Conservation (phyloP, 2,888 invertebrate species). For the Cephus runcator region DNA sequence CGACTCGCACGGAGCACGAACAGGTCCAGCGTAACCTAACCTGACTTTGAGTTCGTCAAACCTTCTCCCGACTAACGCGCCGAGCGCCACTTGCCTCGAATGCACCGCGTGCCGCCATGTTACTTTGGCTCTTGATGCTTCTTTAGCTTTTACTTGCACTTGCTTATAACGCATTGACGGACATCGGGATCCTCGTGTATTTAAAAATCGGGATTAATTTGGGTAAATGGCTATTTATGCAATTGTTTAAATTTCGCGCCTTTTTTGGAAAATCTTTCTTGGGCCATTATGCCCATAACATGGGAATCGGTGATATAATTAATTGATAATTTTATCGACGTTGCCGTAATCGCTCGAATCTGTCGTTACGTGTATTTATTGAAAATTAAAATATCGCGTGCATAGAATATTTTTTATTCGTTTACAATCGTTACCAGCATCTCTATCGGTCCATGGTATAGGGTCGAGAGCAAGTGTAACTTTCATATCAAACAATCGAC, state of each 20-base stretch:
- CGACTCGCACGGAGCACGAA: conserved; percentile 22
- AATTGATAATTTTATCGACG: too few relatives aligned
- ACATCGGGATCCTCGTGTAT: neutral
- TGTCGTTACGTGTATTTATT: too few relatives aligned
- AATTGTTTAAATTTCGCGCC: neutral
- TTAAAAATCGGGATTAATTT: neutral
- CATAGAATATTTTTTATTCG: neutral
- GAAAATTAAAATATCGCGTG: too few relatives aligned
- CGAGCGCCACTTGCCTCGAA: neutral
- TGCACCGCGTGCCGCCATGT: conserved; percentile 8
- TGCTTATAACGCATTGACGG: neutral
- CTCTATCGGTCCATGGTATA: neutral
- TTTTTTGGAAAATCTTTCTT: too few relatives aligned
- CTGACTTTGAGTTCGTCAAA: neutral
- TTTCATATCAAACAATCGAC: neutral
- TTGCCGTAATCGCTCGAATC: too few relatives aligned
- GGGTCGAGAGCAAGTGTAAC: neutral
- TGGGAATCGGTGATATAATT: neutral
- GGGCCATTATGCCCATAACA: neutral
- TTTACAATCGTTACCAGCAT: neutral
- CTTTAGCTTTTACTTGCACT: neutral
- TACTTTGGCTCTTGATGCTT: neutral
- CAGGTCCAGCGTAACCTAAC: conserved; percentile 20
- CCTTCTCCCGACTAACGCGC: neutral
- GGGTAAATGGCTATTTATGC: neutral